These are phyloP conservation scores for Atta colombica DNA, from an alignment of 1,140 invertebrate species.

Conservation along the genomic window DNA sequence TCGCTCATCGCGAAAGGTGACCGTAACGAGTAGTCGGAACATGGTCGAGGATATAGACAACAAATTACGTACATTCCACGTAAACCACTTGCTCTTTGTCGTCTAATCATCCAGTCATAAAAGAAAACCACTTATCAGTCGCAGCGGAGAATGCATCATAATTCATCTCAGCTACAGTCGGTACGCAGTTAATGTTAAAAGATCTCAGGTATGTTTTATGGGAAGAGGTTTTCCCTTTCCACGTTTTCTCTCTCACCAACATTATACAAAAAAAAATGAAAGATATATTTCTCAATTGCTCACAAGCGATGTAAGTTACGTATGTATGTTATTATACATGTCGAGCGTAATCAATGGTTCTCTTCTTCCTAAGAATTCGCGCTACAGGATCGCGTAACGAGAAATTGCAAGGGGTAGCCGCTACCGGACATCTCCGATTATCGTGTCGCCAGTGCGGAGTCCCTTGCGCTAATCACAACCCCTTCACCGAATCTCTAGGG, in stretches of 20 bases:
- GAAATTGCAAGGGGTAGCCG: constrained; percentile 13
- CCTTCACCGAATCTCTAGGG: constrained; percentile 68
- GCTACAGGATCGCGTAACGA: constrained; percentile 18
- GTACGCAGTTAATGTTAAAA: constrained; percentile 1
- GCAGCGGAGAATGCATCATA: neutral
- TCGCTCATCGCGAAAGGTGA: constrained; percentile 8
- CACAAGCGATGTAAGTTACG: neutral
- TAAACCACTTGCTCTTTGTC: constrained; percentile 44
- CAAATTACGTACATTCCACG: constrained; percentile 38
- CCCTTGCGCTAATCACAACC: constrained; percentile 69
- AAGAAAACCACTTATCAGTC: constrained; percentile 25
- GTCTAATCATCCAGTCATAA: constrained; percentile 53
- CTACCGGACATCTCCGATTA: constrained; percentile 30
- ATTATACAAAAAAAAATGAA: neutral
- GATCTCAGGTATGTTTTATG: neutral
- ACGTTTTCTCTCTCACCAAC: neutral
- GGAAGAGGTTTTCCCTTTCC: constrained; percentile 2
- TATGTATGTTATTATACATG: neutral
- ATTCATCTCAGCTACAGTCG: neutral
- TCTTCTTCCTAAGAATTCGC: neutral
- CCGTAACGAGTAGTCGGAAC: constrained; percentile 22
- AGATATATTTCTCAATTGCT: neutral
- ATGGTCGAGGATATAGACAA: constrained; percentile 23
- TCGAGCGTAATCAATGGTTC: constrained; percentile 10
- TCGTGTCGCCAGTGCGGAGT: constrained; percentile 37